Conservation (phyloP, 1,140 invertebrate genomes). For the Zophobas atratus region DNA sequence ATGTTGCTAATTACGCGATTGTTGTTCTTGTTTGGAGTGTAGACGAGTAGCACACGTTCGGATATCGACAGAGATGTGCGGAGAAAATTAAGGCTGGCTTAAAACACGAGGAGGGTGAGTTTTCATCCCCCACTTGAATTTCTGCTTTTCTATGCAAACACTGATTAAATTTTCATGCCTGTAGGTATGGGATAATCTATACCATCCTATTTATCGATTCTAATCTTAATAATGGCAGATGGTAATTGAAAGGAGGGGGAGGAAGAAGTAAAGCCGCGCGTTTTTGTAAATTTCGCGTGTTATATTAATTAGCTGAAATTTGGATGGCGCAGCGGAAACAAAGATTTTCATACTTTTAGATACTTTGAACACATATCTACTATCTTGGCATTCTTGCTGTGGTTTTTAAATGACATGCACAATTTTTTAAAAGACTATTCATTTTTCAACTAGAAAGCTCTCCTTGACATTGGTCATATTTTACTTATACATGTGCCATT, state of each 20-base stretch:
- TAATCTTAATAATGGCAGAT: conserved; percentile 44
- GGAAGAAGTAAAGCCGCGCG: not conserved
- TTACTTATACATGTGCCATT: too few relatives aligned
- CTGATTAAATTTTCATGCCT: conserved; percentile 51
- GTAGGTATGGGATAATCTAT: conserved; percentile 48
- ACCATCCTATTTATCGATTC: conserved; percentile 44
- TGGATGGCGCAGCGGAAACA: too few relatives aligned
- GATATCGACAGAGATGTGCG: conserved; percentile 22
- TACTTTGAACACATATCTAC: too few relatives aligned
- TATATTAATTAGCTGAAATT: too few relatives aligned
- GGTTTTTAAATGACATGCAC: too few relatives aligned
- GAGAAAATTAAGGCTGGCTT: conserved; percentile 31
- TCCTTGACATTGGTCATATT: too few relatives aligned
- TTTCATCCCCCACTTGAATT: conserved; percentile 47
- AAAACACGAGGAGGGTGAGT: conserved; percentile 45
- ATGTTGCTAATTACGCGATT: too few relatives aligned
- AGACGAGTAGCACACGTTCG: conserved; percentile 3
- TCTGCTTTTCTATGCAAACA: conserved; percentile 51
- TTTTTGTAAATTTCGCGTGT: too few relatives aligned
- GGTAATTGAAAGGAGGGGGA: conserved; percentile 31
- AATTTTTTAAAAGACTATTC: too few relatives aligned
- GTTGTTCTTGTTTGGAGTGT: conserved; percentile 3
- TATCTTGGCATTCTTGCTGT: too few relatives aligned
- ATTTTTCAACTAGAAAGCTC: too few relatives aligned
- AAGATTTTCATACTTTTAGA: too few relatives aligned